phyloP scores from a whole-genome alignment of 1,140 invertebrate species.

The Neoseiulus cucumeris region DNA sequence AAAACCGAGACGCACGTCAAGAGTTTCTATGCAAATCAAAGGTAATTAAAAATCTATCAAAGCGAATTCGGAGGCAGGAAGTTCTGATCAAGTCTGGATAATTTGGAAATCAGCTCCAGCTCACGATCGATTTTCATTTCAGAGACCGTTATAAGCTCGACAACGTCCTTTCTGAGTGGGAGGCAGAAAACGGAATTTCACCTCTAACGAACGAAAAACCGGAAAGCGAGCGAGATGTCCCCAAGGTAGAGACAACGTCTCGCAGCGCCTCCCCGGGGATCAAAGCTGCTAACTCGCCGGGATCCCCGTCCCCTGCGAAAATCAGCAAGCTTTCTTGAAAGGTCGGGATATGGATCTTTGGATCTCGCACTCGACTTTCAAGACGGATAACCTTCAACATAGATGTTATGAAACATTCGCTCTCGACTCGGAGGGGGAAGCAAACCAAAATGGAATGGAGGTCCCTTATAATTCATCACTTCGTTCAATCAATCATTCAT shows the following conservation, averaged over 20 bases:
- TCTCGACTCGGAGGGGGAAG: no score
- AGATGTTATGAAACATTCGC: no score
- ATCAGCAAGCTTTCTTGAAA: not conserved
- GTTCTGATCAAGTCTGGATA: no score
- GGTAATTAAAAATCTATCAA: no score
- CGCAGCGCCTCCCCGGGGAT: not conserved
- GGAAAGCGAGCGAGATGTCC: conserved; percentile 14
- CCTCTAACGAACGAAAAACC: conserved; percentile 13
- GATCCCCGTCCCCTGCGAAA: not conserved
- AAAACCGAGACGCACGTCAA: conserved; percentile 80
- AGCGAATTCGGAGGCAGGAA: no score
- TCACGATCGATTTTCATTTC: no score
- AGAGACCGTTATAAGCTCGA: conserved; percentile 73
- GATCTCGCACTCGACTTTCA: not conserved
- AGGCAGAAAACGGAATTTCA: conserved; percentile 43
- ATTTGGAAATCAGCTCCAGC: no score
- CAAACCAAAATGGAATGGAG: no score
- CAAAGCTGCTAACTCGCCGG: not conserved
- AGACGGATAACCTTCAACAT: no score
- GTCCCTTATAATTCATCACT: no score
- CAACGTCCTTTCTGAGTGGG: conserved; percentile 65
- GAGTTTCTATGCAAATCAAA: conserved; percentile 70
- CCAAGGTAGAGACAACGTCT: not conserved
- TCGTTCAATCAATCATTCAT: no score
- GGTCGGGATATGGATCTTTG: no score